Base-by-base conservation (phyloP, 2,797 vertebrate species). In the Graptemys geographica region DNA sequence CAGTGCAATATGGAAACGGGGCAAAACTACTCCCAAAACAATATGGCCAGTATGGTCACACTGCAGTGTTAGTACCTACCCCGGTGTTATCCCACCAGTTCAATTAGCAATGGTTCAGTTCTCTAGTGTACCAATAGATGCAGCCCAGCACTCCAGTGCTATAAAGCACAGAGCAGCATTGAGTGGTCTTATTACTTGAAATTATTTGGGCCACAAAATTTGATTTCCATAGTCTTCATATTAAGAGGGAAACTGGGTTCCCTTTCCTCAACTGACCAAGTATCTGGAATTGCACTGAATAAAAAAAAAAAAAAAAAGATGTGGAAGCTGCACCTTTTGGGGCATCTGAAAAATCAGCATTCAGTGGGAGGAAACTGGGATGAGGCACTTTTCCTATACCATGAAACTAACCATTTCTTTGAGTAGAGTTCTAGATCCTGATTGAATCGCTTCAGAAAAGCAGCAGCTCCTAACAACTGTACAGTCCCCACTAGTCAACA, bases 341-440 rank as follows among this genome's bases (percentile, higher is more conserved):
- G 88, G 93, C 83, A 94, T 81, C 74, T 87, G 65, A 86, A 89
- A 89, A 72, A 41, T 72, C 65, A 41, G 37, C n/a, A 37, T 21
- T 23, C 21, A 41, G 19, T 37, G 84, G 82, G 87, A 92, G 81
- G 4, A 86, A 90, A 41, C 84, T 95, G 57, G 1, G 0, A 56
- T 21, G 84, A 91, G 84, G 84, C 27, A 94, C 87, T 96, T 96
- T 93, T 94, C 76, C 84, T 31, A 12, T 5, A 89, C 88, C 85
- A 91, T 0, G 56, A 95, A 96, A 97, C 84, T 49, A 95, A 74
- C 10, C 56, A 79, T 85, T 89, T 94, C 85, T 87, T 88, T 84
- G 86, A 72, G 33, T 90, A 86, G 19, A 92, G 55, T 94, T 94
- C 80, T 84, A 55, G 55, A 86, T 81, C 83, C 81, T 95, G 86